These are phyloP conservation scores for Brachionus plicatilis DNA, from an alignment of 1,140 invertebrate genomes.

Conservation along the genomic window DNA sequence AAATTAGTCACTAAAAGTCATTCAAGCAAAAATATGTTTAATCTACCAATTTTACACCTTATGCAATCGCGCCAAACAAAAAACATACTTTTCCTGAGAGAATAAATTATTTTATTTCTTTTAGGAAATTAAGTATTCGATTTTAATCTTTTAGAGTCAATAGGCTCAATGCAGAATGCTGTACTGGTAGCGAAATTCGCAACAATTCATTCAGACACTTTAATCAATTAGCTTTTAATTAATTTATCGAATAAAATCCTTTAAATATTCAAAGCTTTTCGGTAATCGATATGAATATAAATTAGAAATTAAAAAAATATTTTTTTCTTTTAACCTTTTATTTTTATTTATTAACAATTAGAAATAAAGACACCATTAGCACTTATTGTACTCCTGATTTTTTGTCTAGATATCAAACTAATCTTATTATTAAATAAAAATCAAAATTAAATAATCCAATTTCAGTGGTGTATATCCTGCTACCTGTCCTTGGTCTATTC, in stretches of 20 bases:
- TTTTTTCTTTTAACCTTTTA: background rate
- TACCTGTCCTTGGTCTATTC: background rate
- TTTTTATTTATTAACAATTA: background rate
- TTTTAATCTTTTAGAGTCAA: background rate
- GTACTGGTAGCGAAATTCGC: background rate
- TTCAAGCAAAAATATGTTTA: background rate
- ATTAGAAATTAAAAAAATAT: background rate
- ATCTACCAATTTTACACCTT: conserved; percentile 6
- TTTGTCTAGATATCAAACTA: background rate
- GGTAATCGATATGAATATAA: conserved; percentile 1
- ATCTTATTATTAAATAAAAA: background rate
- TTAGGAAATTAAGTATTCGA: background rate
- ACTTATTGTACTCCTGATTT: background rate
- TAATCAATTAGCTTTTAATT: background rate
- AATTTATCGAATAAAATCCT: conserved; percentile 2
- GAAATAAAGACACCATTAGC: background rate
- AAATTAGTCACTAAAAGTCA: background rate
- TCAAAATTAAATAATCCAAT: background rate
- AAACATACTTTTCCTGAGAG: background rate
- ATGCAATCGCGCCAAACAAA: background rate
- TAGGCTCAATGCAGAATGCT: background rate
- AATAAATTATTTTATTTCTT: background rate
- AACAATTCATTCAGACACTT: background rate
- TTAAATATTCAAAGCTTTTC: conserved; percentile 1
- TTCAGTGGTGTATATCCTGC: background rate